These are phyloP conservation scores for Arbacia lixula DNA, from an alignment of 53 echinoderm and acorn worm genomes.

Conservation along the genomic window DNA sequence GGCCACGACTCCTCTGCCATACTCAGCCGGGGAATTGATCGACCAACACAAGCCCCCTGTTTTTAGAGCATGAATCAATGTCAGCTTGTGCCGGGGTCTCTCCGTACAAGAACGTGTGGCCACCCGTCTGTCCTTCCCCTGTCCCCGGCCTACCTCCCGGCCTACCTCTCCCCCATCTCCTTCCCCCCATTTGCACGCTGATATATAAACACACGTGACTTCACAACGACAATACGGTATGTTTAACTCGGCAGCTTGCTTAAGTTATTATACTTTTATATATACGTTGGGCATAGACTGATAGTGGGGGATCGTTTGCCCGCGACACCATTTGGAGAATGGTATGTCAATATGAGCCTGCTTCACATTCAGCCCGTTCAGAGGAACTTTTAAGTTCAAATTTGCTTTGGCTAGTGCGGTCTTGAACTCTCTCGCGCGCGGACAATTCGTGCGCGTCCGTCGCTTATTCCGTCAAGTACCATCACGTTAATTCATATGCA, in stretches of 20 bases:
- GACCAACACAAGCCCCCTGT: not conserved
- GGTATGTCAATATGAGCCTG: constrained; percentile 4
- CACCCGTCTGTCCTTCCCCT: constrained; percentile 24
- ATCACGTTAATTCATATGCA: constrained; percentile 18
- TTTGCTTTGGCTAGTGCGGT: constrained; percentile 23
- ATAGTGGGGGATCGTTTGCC: constrained; percentile 15
- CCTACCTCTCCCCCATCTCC: too few relatives aligned
- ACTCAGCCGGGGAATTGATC: not conserved
- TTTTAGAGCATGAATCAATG: constrained; percentile 33
- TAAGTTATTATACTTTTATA: constrained; percentile 21
- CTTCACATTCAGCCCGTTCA: constrained; percentile 8
- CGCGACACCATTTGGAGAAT: not conserved
- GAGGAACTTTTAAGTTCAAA: constrained; percentile 31
- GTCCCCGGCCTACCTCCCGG: too few relatives aligned
- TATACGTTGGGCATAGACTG: too few relatives aligned
- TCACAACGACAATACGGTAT: constrained; percentile 30
- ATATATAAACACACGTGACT: constrained; percentile 44
- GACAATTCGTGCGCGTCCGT: not conserved
- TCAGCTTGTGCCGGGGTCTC: not conserved
- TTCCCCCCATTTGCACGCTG: not conserved
- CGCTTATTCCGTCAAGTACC: not conserved
- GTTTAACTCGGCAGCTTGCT: constrained; percentile 11
- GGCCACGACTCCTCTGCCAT: not conserved
- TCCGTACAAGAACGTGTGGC: not conserved
- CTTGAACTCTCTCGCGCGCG: constrained; percentile 1